Base-by-base conservation (phyloP, 2,888 invertebrate species). In the Zygothrica quintamaculata region DNA sequence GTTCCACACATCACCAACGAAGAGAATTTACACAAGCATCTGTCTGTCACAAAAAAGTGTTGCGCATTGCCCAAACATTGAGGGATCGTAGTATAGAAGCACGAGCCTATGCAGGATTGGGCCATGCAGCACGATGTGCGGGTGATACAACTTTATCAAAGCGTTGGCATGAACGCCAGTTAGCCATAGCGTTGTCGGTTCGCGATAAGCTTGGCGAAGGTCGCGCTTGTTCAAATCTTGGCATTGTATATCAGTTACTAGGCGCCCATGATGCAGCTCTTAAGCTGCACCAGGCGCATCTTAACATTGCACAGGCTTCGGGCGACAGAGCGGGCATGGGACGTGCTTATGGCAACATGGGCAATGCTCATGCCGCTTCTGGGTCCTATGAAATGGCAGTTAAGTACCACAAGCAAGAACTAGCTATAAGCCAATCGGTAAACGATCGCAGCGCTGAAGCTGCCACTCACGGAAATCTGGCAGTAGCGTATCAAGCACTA, bases 151-250 rank as follows among this genome's bases (percentile, higher is more conserved):
- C 93, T 0, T 95, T 96, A 91, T 98, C 99, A 0, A 98, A 98
- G 90, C 94, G 96, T 82, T 99, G 97, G 96, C 98, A 99, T 91
- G 98, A 98, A 90, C 94, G 98, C 80, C 98, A 99, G 90, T 92
- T 99, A 72, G 98, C 99, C 88, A 97, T 98, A 90, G 98, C 98
- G 0, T 91, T 99, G 73, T 94, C 96, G 16, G 97, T 97, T 0
- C 94, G 97, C 85, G 98, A 98, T 90, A 97, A 97, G 92, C 92
- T 98, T n/a, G 97, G 97, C 0, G 98, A 98, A 92, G 98, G 98
- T 7, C 92, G 98, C 68, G 97, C 97, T 0, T 97, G 98, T 91
- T 95, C 98, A 29, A 98, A 98, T 91, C 92, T 99, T 55, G 98
- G 98, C 61, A 98, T 99, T 78, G 98, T 99, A 0, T 99, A 98